These are phyloP conservation scores for Anisognathus igniventris DNA, from an alignment of 2,797 vertebrate species.

Conservation along the genomic window DNA sequence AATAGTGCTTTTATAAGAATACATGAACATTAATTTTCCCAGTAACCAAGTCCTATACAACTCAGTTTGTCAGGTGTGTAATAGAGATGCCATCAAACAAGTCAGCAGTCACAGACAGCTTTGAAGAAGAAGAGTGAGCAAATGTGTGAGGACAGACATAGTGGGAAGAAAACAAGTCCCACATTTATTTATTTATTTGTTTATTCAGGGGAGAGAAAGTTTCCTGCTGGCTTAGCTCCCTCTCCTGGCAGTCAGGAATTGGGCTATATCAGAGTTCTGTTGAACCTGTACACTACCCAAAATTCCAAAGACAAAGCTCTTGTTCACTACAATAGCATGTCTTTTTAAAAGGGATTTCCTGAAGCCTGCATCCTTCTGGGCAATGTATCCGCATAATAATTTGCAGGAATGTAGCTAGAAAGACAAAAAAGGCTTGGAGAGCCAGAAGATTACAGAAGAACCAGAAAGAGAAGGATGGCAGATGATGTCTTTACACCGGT, in stretches of 20 bases:
- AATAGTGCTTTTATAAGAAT: neutral
- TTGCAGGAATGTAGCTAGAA: neutral
- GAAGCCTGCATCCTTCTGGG: neutral
- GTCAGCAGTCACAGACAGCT: neutral
- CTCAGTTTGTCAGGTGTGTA: neutral
- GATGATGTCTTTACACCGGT: neutral
- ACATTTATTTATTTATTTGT: neutral
- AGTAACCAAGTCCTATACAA: neutral
- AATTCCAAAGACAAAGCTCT: neutral
- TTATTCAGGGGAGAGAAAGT: neutral
- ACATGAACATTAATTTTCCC: neutral
- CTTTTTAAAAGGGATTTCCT: neutral
- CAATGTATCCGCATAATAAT: neutral
- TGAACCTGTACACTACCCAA: neutral
- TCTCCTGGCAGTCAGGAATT: constrained; percentile 12
- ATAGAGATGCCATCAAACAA: neutral
- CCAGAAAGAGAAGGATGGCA: neutral
- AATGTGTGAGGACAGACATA: neutral
- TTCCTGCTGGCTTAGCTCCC: constrained; percentile 29
- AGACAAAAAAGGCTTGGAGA: neutral
- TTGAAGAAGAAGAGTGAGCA: neutral
- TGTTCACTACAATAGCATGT: neutral
- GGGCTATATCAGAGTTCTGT: neutral
- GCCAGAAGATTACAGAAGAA: neutral
- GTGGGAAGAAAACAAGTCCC: neutral